Evolutionary conservation across 2,888 invertebrate genomes (phyloP).

Genomic region (Allolobophora icterica): DNA sequence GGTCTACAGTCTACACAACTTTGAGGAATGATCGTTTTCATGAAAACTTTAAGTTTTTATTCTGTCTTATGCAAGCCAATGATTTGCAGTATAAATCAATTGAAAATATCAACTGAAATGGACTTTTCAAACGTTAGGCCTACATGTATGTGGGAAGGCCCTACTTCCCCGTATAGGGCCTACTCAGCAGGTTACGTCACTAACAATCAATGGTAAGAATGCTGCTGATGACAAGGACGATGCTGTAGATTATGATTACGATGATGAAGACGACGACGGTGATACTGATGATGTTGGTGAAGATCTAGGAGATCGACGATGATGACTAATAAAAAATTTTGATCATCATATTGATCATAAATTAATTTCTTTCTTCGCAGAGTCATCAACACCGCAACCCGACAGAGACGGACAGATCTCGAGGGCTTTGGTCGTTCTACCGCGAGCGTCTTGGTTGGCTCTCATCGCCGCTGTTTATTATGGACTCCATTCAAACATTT

Average conservation of each 20-base stretch:
- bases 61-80: too few relatives aligned
- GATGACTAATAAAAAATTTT: background rate
- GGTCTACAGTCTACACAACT: too few relatives aligned
- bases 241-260: background rate
- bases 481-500: background rate
- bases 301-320: background rate
- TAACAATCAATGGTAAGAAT: too few relatives aligned
- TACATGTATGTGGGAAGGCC: too few relatives aligned
- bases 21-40: too few relatives aligned
- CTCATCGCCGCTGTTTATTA: background rate
- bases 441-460: background rate
- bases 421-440: background rate
- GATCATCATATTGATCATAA: background rate
- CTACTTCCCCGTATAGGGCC: too few relatives aligned
- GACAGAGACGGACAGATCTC: constrained; percentile 35
- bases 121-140: too few relatives aligned
- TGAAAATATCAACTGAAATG: too few relatives aligned
- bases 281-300: too few relatives aligned
- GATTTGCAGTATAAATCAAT: too few relatives aligned
- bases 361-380: constrained; percentile 25
- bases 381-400: constrained; percentile 33
- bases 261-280: background rate
- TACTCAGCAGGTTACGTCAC: too few relatives aligned
- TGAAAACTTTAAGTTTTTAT: too few relatives aligned
- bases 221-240: background rate